Conservation (phyloP, 2,888 invertebrate species). For the Callyntrura sp. region DNA sequence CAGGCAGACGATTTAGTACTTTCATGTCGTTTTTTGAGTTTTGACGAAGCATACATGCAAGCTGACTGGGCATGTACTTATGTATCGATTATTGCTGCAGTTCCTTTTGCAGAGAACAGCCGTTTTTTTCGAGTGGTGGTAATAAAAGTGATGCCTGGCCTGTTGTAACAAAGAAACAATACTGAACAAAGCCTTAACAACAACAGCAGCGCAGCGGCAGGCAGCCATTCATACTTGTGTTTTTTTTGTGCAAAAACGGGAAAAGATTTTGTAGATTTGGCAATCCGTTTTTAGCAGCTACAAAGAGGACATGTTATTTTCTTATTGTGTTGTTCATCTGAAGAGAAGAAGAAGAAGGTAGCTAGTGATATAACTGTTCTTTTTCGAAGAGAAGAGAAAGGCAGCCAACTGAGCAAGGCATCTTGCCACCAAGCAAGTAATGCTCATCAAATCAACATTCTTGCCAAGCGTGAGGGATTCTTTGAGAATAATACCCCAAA, state of each 20-base stretch:
- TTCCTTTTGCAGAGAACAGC: constrained; percentile 10
- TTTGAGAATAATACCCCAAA: background rate
- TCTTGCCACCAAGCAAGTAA: background rate
- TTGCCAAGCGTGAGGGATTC: background rate
- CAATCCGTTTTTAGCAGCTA: constrained; percentile 75
- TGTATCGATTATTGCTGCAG: constrained; percentile 22
- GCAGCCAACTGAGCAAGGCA: constrained; percentile 63
- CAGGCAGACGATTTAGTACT: constrained; percentile 32
- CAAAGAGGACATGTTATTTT: constrained; percentile 61
- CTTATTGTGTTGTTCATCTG: constrained; percentile 53
- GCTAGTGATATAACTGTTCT: constrained; percentile 73
- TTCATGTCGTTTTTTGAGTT: constrained; percentile 30
- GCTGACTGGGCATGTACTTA: background rate
- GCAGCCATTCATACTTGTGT: background rate
- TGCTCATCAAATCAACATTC: background rate
- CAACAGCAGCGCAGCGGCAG: constrained; percentile 19
- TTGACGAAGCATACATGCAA: constrained; percentile 56
- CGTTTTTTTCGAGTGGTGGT: constrained; percentile 28
- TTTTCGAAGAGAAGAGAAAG: constrained; percentile 65
- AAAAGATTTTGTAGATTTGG: constrained; percentile 73
- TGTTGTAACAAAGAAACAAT: constrained; percentile 55
- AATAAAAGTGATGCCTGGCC: constrained; percentile 61
- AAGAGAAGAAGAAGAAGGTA: constrained; percentile 52
- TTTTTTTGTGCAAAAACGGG: constrained; percentile 77
- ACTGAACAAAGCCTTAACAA: constrained; percentile 24